These are phyloP conservation scores for Enteromius thamalakanensis DNA, from an alignment of 2,797 vertebrate species.

Conservation along the genomic window DNA sequence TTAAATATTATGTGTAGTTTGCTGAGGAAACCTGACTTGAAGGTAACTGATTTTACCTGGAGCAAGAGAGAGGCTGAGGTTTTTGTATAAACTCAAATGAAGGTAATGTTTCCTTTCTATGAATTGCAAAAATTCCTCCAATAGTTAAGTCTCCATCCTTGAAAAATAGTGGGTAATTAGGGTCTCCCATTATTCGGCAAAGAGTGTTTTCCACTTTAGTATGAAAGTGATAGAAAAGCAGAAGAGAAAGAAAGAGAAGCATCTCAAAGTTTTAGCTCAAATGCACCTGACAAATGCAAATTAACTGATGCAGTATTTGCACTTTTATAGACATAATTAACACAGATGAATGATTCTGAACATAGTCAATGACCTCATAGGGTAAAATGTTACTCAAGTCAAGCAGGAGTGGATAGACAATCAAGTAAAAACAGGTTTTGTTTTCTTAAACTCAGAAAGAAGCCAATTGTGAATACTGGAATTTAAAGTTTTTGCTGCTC, in stretches of 20 bases:
- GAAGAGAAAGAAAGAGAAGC: conserved; percentile 54
- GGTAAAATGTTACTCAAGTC: background rate
- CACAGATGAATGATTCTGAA: conserved; percentile 36
- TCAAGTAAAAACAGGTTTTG: background rate
- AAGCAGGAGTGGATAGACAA: background rate
- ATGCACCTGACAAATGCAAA: conserved; percentile 5
- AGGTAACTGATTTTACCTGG: conserved; percentile 64
- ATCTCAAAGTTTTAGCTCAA: conserved; percentile 22
- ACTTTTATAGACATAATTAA: conserved; percentile 46
- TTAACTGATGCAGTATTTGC: background rate
- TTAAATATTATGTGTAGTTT: background rate
- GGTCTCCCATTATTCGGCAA: conserved; percentile 69
- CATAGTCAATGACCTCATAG: conserved; percentile 31
- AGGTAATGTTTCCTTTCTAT: conserved; percentile 71
- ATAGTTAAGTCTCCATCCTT: conserved; percentile 74
- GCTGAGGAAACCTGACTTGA: background rate
- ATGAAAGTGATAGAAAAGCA: conserved; percentile 48
- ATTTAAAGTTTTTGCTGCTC: background rate
- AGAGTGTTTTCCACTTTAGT: conserved; percentile 52
- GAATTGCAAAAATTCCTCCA: conserved; percentile 78
- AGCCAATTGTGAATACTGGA: background rate
- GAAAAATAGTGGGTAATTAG: conserved; percentile 71
- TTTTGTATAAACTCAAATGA: conserved; percentile 68
- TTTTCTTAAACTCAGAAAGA: background rate
- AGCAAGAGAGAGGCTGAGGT: conserved; percentile 70